phyloP scores from a whole-genome alignment of 2,797 vertebrate species.

The Buphagus erythrorhynchus region DNA sequence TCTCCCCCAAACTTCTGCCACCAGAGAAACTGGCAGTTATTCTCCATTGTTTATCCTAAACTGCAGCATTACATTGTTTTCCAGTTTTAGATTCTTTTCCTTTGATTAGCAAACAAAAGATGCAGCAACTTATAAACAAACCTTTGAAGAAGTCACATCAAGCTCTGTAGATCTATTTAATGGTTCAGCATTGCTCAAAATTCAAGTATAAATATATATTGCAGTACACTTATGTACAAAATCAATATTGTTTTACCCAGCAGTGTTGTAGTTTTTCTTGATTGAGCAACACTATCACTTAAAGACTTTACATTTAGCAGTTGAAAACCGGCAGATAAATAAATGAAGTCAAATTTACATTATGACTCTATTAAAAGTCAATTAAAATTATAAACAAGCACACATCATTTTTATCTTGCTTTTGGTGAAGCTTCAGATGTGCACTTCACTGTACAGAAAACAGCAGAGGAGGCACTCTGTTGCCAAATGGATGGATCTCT shows the following conservation, averaged over 20 bases:
- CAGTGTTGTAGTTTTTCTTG: not conserved
- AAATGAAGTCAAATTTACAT: slow-evolving; percentile 34
- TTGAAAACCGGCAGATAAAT: slow-evolving; percentile 6
- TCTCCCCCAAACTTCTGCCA: not conserved
- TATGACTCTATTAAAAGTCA: slow-evolving; percentile 15
- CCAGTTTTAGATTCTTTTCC: not conserved
- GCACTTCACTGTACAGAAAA: slow-evolving; percentile 35
- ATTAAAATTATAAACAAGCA: slow-evolving; percentile 57
- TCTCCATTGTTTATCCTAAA: not conserved
- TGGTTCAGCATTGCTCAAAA: not conserved
- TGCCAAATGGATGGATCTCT: slow-evolving; percentile 42
- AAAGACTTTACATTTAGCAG: slow-evolving; percentile 2
- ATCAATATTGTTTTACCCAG: not conserved
- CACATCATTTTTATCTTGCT: not conserved
- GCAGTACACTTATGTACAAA: not conserved
- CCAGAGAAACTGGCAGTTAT: not conserved
- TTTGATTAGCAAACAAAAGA: not conserved
- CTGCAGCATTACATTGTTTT: not conserved
- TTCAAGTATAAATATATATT: not conserved
- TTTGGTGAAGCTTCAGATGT: slow-evolving; percentile 33
- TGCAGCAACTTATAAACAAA: not conserved
- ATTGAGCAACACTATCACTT: not conserved
- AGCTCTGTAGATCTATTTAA: not conserved
- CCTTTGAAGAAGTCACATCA: not conserved
- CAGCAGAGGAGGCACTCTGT: slow-evolving; percentile 13